A percentile compares a stretch with the other conserved stretches of the same genome.
Conservation (phyloP, 2,113 vertebrate genomes). For the Cynocephalus volans region DNA sequence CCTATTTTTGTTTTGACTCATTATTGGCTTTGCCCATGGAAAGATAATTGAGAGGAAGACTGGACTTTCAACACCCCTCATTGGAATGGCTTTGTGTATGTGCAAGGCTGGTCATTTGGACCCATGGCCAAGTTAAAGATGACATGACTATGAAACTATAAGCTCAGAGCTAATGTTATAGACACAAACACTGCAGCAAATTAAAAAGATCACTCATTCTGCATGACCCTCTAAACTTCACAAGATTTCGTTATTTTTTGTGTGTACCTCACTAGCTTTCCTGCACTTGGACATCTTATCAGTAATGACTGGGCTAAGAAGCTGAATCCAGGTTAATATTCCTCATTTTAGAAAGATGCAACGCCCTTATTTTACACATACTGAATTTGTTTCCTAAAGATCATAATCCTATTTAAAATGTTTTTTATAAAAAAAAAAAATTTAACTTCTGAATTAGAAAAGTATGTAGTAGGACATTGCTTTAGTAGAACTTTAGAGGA, state of each 20-base stretch:
- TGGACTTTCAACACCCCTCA: background rate
- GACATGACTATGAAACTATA: background rate
- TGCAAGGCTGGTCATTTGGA: background rate
- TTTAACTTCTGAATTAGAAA: constrained; percentile 46
- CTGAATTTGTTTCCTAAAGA: constrained; percentile 33
- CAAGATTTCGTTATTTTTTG: background rate
- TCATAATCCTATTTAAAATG: constrained; percentile 15
- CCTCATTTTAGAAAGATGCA: constrained; percentile 34
- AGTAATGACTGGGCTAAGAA: constrained; percentile 13
- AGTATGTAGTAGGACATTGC: background rate
- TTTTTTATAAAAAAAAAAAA: constrained; percentile 33
- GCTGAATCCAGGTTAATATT: background rate
- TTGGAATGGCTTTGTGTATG: background rate
- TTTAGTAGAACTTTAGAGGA: background rate
- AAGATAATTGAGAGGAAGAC: background rate
- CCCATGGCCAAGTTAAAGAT: background rate
- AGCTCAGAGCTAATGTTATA: background rate
- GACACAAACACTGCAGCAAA: background rate
- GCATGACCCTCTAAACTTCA: background rate
- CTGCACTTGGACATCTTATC: constrained; percentile 30
- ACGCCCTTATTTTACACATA: background rate
- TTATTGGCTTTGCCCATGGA: background rate
- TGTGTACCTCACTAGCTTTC: background rate
- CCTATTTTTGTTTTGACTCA: constrained; percentile 11
- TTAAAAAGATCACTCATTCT: background rate